These are phyloP conservation scores for Eremobia ochroleuca DNA, from an alignment of 2,888 invertebrate species.

Conservation along the genomic window DNA sequence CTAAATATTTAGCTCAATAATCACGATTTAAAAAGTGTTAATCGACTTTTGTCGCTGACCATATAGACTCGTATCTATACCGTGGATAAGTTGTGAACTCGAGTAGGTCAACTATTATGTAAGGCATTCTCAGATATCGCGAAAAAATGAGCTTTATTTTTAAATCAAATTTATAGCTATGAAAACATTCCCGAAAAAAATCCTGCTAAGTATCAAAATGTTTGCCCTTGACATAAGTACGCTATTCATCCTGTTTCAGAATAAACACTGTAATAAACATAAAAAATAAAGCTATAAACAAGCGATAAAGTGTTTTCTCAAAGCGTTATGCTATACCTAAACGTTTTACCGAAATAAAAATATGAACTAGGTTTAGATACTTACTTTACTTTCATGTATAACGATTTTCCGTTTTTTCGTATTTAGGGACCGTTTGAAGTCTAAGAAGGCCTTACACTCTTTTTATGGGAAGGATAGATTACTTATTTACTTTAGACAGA, in stretches of 20 bases:
- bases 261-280: conserved; percentile 70
- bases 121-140: too few relatives aligned
- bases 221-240: conserved; percentile 43
- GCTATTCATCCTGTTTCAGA: conserved; percentile 31
- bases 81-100: not conserved
- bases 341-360: conserved; percentile 44
- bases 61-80: not conserved
- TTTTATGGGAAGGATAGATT: not conserved
- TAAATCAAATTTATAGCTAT: not conserved
- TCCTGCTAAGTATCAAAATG: not conserved
- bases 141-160: not conserved
- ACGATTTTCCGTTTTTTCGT: conserved; percentile 8
- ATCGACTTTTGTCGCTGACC: too few relatives aligned
- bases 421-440: not conserved
- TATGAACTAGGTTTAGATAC: conserved; percentile 25
- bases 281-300: conserved; percentile 67
- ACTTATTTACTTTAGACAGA: not conserved
- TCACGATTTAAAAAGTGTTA: too few relatives aligned
- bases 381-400: conserved; percentile 26
- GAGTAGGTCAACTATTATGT: too few relatives aligned
- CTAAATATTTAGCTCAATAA: too few relatives aligned
- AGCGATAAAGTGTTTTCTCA: conserved; percentile 57
- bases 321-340: conserved; percentile 34
- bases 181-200: conserved; percentile 2
- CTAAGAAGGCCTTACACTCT: not conserved